A percentile compares a stretch with the other conserved stretches of the same genome.
Conservation (phyloP, 2,113 vertebrate genomes). For the Benitochromis conjunctus region DNA sequence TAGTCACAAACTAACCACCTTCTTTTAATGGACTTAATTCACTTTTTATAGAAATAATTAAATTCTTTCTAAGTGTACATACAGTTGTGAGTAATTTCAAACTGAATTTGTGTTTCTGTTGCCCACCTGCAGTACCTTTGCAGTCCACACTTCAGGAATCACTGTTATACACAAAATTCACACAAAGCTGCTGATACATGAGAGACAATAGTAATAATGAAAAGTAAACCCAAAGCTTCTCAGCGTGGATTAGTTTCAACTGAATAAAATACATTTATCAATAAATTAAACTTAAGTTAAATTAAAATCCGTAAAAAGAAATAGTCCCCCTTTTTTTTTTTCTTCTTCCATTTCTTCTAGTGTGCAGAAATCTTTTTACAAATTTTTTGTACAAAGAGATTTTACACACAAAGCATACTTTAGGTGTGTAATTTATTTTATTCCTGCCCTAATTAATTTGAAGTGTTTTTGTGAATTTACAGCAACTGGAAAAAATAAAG, state of each 20-base stretch:
- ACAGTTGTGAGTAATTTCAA: neutral
- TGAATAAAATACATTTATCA: neutral
- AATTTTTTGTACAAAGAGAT: neutral
- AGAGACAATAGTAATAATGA: neutral
- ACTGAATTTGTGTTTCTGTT: neutral
- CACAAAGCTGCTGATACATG: neutral
- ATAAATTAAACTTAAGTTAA: neutral
- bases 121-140: neutral
- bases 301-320: neutral
- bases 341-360: neutral
- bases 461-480: neutral
- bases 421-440: neutral
- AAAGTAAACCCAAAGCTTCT: neutral
- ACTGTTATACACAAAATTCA: neutral
- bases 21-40: neutral
- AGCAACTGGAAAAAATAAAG: slow-evolving; percentile 50
- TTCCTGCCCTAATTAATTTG: neutral
- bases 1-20: neutral
- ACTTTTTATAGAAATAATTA: neutral
- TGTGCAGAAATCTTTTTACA: neutral
- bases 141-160: neutral
- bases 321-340: too few relatives aligned
- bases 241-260: neutral
- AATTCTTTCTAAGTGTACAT: neutral
- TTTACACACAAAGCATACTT: neutral